Evolutionary conservation across 1,140 invertebrate genomes (phyloP).

Genomic region (Sinella curviseta): DNA sequence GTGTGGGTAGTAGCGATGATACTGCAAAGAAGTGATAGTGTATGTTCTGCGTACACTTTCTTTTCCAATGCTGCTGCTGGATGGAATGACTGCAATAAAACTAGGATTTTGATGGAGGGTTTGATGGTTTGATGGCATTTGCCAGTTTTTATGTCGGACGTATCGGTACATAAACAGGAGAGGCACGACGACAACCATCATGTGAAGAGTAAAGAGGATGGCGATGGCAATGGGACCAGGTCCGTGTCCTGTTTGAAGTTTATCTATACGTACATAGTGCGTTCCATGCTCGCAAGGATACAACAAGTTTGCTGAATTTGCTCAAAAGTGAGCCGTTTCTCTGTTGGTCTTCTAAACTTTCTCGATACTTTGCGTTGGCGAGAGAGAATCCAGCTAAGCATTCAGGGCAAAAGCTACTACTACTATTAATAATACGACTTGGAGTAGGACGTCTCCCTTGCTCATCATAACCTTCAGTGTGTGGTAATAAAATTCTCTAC

Average conservation of each 20-base stretch:
- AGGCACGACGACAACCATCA: not conserved
- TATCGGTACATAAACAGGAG: not conserved
- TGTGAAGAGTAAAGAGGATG: not conserved
- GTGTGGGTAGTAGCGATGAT: not conserved
- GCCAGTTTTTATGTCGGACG: conserved; percentile 4
- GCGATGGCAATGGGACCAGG: not conserved
- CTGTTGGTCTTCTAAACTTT: too few relatives aligned
- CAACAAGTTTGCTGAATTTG: not conserved
- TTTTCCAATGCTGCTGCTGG: not conserved
- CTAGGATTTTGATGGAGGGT: not conserved
- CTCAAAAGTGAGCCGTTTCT: not conserved
- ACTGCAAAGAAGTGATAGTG: not conserved
- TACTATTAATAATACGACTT: too few relatives aligned
- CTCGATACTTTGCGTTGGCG: too few relatives aligned
- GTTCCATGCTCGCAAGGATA: too few relatives aligned
- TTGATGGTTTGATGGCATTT: conserved; percentile 19
- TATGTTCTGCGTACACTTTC: too few relatives aligned
- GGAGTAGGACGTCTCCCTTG: conserved; percentile 5
- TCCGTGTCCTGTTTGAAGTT: conserved; percentile 12
- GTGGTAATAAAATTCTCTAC: not conserved
- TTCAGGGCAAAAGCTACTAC: too few relatives aligned
- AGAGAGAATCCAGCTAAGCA: too few relatives aligned
- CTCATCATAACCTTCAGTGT: not conserved
- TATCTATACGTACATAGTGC: too few relatives aligned
- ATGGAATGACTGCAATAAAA: conserved; percentile 20